Percentiles rank a stretch among this genome's conserved stretches.
phyloP scores from a whole-genome alignment of 1,140 invertebrate genomes.

The Tribolium madens region DNA sequence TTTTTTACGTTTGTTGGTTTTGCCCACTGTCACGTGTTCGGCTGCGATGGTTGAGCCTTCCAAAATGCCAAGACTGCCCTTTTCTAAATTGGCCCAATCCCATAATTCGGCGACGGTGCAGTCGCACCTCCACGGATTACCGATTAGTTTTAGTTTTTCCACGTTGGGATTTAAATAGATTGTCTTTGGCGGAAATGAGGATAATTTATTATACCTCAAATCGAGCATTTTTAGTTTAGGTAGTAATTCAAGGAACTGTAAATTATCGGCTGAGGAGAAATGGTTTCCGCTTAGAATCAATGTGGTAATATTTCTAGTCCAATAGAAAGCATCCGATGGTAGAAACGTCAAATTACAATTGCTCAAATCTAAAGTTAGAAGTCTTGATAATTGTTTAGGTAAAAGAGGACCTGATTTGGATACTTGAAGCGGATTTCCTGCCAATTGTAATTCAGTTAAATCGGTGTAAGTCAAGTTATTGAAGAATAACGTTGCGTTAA shows the following conservation, averaged over 20 bases:
- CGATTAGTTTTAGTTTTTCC: slow-evolving; percentile 73
- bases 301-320: slow-evolving; percentile 73
- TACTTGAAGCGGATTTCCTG: slow-evolving; percentile 76
- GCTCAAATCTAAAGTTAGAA: slow-evolving; percentile 75
- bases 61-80: slow-evolving; percentile 74
- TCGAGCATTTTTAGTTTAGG: slow-evolving; percentile 73
- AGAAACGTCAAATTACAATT: slow-evolving; percentile 74
- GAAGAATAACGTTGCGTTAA: slow-evolving; percentile 77
- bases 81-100: slow-evolving; percentile 77
- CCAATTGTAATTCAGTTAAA: slow-evolving; percentile 76
- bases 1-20: slow-evolving; percentile 73
- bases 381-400: slow-evolving; percentile 73
- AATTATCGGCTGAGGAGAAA: slow-evolving; percentile 66
- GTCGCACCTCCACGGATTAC: slow-evolving; percentile 79
- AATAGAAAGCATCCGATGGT: slow-evolving; percentile 73
- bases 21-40: slow-evolving; percentile 69
- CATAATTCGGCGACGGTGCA: slow-evolving; percentile 78
- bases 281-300: slow-evolving; percentile 74
- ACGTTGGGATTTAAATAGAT: slow-evolving; percentile 70
- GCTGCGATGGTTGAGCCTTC: slow-evolving; percentile 74
- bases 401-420: slow-evolving; percentile 71
- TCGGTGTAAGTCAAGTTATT: slow-evolving; percentile 74
- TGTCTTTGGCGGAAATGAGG: slow-evolving; percentile 69
- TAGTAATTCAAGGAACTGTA: slow-evolving; percentile 72
- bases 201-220: slow-evolving; percentile 75